Evolutionary conservation across 2,888 invertebrate genomes (phyloP).

Genomic region (Scotopteryx bipunctaria): DNA sequence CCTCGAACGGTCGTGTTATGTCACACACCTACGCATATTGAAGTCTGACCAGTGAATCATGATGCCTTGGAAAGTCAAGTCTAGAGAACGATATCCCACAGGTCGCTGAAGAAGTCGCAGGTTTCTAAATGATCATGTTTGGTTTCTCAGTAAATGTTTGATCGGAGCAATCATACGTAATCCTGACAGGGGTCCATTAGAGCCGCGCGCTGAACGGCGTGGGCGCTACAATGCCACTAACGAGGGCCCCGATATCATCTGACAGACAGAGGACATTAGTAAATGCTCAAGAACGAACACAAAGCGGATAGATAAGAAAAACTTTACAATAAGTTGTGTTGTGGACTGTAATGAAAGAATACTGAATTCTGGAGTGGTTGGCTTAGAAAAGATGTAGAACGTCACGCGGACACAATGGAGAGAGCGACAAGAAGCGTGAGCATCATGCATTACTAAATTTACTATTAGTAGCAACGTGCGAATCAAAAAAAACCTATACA

Average conservation of each 20-base stretch:
- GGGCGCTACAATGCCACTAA: slow-evolving; percentile 77
- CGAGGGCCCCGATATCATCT: slow-evolving; percentile 72
- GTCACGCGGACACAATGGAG: slow-evolving; percentile 73
- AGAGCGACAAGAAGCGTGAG: slow-evolving; percentile 68
- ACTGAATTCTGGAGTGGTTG: slow-evolving; percentile 57
- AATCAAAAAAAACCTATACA: slow-evolving; percentile 48
- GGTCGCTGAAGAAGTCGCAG: slow-evolving; percentile 28
- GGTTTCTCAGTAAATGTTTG: slow-evolving; percentile 53
- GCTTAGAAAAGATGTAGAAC: slow-evolving; percentile 71
- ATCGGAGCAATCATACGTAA: slow-evolving; percentile 61
- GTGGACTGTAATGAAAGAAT: slow-evolving; percentile 61
- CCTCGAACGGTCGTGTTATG: slow-evolving; percentile 56
- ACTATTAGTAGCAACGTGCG: slow-evolving; percentile 58
- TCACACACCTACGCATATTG: slow-evolving; percentile 63
- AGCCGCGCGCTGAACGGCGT: slow-evolving; percentile 53
- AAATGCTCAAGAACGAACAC: slow-evolving; percentile 60
- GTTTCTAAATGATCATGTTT: slow-evolving; percentile 51
- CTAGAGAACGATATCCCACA: slow-evolving; percentile 26
- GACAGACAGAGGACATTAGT: slow-evolving; percentile 71
- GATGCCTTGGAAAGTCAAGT: slow-evolving; percentile 40
- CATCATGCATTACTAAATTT: slow-evolving; percentile 74
- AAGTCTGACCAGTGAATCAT: slow-evolving; percentile 56
- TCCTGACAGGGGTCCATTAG: slow-evolving; percentile 68
- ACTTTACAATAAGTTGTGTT: slow-evolving; percentile 59
- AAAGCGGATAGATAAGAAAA: slow-evolving; percentile 61